Base-by-base conservation (phyloP, 2,113 vertebrate species). In the Amblyornis subalaris region DNA sequence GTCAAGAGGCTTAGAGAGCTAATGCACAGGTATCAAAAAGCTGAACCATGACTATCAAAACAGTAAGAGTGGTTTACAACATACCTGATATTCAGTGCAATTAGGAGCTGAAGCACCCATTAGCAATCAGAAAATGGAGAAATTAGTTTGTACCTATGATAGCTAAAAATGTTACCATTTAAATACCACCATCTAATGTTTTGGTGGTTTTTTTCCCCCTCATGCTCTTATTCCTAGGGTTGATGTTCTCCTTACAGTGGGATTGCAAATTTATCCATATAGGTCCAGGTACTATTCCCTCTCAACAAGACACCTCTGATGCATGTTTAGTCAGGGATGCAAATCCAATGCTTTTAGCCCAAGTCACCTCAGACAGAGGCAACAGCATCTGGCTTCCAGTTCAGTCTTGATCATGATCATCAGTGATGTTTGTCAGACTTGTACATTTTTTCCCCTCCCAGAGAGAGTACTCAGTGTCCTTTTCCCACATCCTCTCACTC, bases 31-130 rank as follows among this genome's bases (percentile, higher is more conserved):
- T 67, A 72, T 80, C 35, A 72, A 78, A 90, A 72, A 86, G 25
- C n/a, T 91, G 60, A 83, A 76, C 50, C 40, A 36, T 14, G 6
- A 47, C 64, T 77, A n/a, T 47, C 40, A 85, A 80, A 83, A 71
- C 31, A 61, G 45, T 89, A 94, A 60, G 54, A 85, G 82, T 80
- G 85, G 89, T 91, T 88, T 94, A 77, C 95, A 95, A 91, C 93
- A 95, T 97, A 95, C 96, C 84, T 97, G 95, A 98, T 98, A 97
- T 97, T 98, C 97, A 97, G 93, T 97, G 96, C 98, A 97, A 98
- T 98, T 97, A 97, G 72, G 97, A 98, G 95, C 97, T 98, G 98
- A 98, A 98, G 98, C 97, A 98, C 95, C 97, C 98, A 98, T 98
- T 98, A 98, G 97, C 98, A 98, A 98, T 98, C 97, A 97, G 96